These are phyloP conservation scores for Macroteleia sp. DNA, from an alignment of 2,888 invertebrate genomes.

Conservation along the genomic window DNA sequence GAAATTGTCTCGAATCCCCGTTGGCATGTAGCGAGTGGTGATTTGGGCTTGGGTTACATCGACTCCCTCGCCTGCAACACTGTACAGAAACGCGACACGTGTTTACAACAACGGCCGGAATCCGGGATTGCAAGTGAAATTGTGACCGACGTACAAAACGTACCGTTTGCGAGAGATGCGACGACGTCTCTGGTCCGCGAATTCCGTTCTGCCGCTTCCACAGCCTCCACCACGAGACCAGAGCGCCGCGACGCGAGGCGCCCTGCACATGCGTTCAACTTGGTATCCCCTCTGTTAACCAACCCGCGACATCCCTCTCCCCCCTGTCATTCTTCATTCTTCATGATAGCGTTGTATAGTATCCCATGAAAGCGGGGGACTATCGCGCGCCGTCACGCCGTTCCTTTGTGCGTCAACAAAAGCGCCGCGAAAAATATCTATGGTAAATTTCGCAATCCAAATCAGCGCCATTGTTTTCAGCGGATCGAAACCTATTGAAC, in stretches of 20 bases:
- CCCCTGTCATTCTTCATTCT: slow-evolving; percentile 66
- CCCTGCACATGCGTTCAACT: slow-evolving; percentile 84
- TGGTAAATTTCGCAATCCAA: slow-evolving; percentile 49
- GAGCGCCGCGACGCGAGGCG: slow-evolving; percentile 82
- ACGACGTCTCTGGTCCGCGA: slow-evolving; percentile 81
- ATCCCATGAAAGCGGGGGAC: slow-evolving; percentile 70
- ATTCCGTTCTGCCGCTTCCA: slow-evolving; percentile 80
- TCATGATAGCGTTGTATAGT: slow-evolving; percentile 62
- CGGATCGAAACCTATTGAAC: slow-evolving; percentile 40
- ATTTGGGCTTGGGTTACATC: slow-evolving; percentile 8
- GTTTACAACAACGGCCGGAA: not conserved
- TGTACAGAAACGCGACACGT: slow-evolving; percentile 14
- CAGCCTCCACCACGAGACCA: slow-evolving; percentile 81
- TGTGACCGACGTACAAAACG: slow-evolving; percentile 36
- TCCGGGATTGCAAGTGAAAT: not conserved
- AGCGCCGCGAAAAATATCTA: slow-evolving; percentile 66
- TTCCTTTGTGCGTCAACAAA: slow-evolving; percentile 80
- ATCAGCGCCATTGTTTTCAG: slow-evolving; percentile 53
- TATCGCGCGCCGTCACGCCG: slow-evolving; percentile 76
- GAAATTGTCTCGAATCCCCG: slow-evolving; percentile 8
- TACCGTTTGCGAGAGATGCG: slow-evolving; percentile 81
- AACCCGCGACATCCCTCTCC: slow-evolving; percentile 62
- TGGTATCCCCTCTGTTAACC: slow-evolving; percentile 69
- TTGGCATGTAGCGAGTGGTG: slow-evolving; percentile 10
- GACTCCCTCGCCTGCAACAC: slow-evolving; percentile 1